phyloP scores from a whole-genome alignment of 2,113 vertebrate genomes.

The Macquaria australasica region DNA sequence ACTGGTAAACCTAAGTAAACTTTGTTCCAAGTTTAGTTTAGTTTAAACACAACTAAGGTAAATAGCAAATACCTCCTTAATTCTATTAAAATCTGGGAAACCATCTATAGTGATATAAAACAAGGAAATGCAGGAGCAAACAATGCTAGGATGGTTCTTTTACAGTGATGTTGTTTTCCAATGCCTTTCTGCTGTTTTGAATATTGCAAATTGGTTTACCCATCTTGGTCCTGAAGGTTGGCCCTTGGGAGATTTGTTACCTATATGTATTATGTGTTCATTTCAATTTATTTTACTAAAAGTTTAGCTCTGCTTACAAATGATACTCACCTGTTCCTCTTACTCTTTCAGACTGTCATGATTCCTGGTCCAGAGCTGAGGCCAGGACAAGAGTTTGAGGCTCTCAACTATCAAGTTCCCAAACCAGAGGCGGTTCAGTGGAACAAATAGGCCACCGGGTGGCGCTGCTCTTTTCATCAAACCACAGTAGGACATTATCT shows the following conservation, averaged over 20 bases:
- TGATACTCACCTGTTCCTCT: not conserved
- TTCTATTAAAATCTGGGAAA: not conserved
- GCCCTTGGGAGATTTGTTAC: not conserved
- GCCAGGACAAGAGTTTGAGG: slow-evolving; percentile 84
- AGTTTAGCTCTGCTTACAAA: not conserved
- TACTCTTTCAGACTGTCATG: slow-evolving; percentile 89
- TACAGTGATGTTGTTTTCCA: not conserved
- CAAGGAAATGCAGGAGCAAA: not conserved
- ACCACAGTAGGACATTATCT: not conserved
- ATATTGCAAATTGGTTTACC: not conserved
- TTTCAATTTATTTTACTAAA: not conserved
- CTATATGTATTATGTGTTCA: not conserved
- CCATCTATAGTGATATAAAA: not conserved
- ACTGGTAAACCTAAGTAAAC: not conserved
- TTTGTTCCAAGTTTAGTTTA: not conserved
- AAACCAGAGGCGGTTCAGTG: slow-evolving; percentile 77
- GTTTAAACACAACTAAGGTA: not conserved
- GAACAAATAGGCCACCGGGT: slow-evolving; percentile 67
- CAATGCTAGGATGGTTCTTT: not conserved
- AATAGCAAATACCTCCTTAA: not conserved
- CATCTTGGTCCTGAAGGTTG: not conserved
- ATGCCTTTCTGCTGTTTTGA: not conserved
- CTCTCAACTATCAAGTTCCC: slow-evolving; percentile 71
- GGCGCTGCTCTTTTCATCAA: slow-evolving; percentile 12
- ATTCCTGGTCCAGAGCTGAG: slow-evolving; percentile 88